Base-by-base conservation (phyloP, 1,140 invertebrate genomes). In the Hesperophylax magnus region DNA sequence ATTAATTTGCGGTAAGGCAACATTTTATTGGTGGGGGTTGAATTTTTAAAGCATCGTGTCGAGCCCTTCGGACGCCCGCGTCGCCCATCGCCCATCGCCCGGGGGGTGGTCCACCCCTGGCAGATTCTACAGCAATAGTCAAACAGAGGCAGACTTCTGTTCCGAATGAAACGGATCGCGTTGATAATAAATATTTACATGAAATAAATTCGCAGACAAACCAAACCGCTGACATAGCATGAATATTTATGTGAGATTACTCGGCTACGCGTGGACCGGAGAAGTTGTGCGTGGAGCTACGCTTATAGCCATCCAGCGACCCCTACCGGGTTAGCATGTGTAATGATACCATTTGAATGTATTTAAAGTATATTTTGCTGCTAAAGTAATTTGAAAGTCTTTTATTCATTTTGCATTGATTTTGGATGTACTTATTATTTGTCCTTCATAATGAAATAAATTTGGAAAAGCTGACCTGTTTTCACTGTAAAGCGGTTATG, bases 101-200 rank as follows among this genome's bases (percentile, higher is more conserved):
- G 5, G 9, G 11, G 39, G 11, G 11, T 14, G 11, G 39, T 47
- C 39, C 39, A 11, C 39, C 39, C 39, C 39, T 47, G 39, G 39
- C 39, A 14, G 11, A 8, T 47, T 14, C 39, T 47, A 47, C 39
- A 47, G 39, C 39, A 47, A 47, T 47, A 47, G 39, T 8, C 39
- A 47, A 47, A 47, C 39, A 47, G 39, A 47, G 31, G n/a, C 22
- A 34, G 63, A 27, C 27, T 61, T 18, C 18, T 61, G 58, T 24
- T 61, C 9, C 20, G 24, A 61, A 61, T 61, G 39, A 53, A 72
- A 22, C 34, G 69, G 47, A 72, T 72, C 47, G 47, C 53, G 69
- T 52, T 72, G 69, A 72, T 72, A 72, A 72, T 72, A 72, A 72
- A 72, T 72, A 72, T 72, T 52, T 72, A 72, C 69, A 72, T 22